phyloP scores from a whole-genome alignment of 2,888 invertebrate genomes.

The Drosophila mercatorum region DNA sequence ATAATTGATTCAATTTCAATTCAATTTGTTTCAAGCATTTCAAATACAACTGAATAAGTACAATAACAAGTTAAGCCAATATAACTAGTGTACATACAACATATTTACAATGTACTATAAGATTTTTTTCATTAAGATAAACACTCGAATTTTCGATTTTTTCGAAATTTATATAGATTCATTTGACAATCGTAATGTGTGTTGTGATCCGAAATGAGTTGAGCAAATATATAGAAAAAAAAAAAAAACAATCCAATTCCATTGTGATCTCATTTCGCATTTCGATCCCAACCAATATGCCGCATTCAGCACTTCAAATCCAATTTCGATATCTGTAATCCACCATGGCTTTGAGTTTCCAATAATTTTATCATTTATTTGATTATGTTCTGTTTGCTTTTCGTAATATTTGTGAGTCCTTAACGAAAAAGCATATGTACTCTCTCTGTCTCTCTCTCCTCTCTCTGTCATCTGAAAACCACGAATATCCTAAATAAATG shows the following conservation, averaged over 20 bases:
- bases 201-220: constrained; percentile 65
- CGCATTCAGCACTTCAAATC: constrained; percentile 48
- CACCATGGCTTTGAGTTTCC: constrained; percentile 75
- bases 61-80: constrained; percentile 55
- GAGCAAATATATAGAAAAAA: constrained; percentile 3
- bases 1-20: constrained; percentile 77
- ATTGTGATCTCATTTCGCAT: constrained; percentile 61
- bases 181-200: constrained; percentile 32
- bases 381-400: constrained; percentile 74
- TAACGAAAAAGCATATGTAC: constrained; percentile 65
- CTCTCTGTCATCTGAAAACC: constrained; percentile 26
- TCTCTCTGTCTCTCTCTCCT: constrained; percentile 20
- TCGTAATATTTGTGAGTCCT: constrained; percentile 72
- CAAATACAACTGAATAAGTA: constrained; percentile 27
- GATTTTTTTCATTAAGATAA: constrained; percentile 82
- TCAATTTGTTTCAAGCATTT: constrained; percentile 56
- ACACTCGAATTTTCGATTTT: constrained; percentile 69
- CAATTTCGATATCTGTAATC: constrained; percentile 46
- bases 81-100: constrained; percentile 37
- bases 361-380: constrained; percentile 70
- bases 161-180: constrained; percentile 44
- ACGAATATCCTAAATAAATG: constrained; percentile 65
- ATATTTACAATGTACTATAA: constrained; percentile 49
- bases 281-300: constrained; percentile 47
- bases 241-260: constrained; percentile 18